Conservation (phyloP, 1,140 invertebrate species). For the Saxidomus purpurata region DNA sequence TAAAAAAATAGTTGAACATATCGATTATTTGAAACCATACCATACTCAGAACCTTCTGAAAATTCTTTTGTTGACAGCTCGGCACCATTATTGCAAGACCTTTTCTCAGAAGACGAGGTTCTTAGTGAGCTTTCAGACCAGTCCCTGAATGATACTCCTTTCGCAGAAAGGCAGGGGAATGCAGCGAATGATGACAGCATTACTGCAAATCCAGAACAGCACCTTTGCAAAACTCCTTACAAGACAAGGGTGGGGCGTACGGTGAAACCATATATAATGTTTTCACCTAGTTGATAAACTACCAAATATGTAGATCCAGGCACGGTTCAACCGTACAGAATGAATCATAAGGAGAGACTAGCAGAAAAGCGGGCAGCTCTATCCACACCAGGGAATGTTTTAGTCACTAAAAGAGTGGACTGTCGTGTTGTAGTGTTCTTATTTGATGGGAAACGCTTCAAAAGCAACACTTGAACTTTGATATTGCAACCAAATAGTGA, state of each 20-base stretch:
- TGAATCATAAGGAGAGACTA: not conserved
- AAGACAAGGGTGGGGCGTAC: too few relatives aligned
- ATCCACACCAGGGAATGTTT: not conserved
- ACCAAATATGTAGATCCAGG: not conserved
- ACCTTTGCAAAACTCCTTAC: too few relatives aligned
- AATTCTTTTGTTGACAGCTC: not conserved
- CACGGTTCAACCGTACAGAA: not conserved
- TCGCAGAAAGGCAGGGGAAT: too few relatives aligned
- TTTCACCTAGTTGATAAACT: too few relatives aligned
- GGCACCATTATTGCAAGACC: not conserved
- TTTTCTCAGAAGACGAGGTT: too few relatives aligned
- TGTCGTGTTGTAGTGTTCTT: not conserved
- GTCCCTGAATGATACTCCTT: too few relatives aligned
- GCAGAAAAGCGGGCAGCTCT: not conserved
- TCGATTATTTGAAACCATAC: slow-evolving; percentile 11
- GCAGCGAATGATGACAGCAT: too few relatives aligned
- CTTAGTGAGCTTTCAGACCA: too few relatives aligned
- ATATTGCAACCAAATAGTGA: too few relatives aligned
- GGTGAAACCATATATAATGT: too few relatives aligned
- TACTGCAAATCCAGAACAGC: too few relatives aligned
- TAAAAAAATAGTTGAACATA: not conserved
- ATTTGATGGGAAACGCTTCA: not conserved
- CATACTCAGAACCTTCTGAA: not conserved
- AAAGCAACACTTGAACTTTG: too few relatives aligned
- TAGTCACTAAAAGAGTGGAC: not conserved